phyloP scores from a whole-genome alignment of 2,113 vertebrate genomes.

The Oostethus manadensis region DNA sequence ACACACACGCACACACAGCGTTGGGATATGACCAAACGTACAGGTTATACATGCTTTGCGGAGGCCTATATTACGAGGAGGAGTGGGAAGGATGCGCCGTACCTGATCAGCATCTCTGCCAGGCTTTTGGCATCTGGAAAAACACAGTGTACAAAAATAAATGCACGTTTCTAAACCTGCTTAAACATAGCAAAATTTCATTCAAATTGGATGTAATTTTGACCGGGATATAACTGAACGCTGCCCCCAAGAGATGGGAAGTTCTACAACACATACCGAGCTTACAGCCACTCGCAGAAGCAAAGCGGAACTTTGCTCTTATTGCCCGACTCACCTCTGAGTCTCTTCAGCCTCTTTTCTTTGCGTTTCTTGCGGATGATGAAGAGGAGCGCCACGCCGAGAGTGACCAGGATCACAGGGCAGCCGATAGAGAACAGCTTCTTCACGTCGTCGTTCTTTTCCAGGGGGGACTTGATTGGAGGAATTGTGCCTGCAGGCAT shows the following conservation, averaged over 20 bases:
- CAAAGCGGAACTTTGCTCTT: slow-evolving; percentile 2
- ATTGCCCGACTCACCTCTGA: slow-evolving; percentile 79
- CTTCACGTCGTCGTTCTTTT: slow-evolving; percentile 90
- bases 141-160: slow-evolving; percentile 3
- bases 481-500: slow-evolving; percentile 84
- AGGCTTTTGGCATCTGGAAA: slow-evolving; percentile 92
- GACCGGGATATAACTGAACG: not conserved
- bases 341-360: slow-evolving; percentile 91
- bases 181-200: not conserved
- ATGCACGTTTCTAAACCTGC: not conserved
- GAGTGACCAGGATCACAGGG: slow-evolving; percentile 88
- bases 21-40: slow-evolving; percentile 10
- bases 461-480: slow-evolving; percentile 91
- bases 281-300: not conserved
- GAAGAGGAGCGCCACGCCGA: slow-evolving; percentile 89
- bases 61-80: slow-evolving; percentile 1
- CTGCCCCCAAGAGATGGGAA: not conserved
- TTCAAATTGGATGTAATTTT: not conserved
- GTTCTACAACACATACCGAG: not conserved
- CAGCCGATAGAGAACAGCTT: slow-evolving; percentile 95
- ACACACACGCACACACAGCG: slow-evolving; percentile 22
- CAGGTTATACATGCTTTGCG: not conserved
- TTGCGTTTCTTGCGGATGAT: slow-evolving; percentile 95
- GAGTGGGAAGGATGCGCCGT: slow-evolving; percentile 16
- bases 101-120: slow-evolving; percentile 99